These are phyloP conservation scores for Talpa occidentalis DNA, from an alignment of 2,113 vertebrate species.

Conservation along the genomic window DNA sequence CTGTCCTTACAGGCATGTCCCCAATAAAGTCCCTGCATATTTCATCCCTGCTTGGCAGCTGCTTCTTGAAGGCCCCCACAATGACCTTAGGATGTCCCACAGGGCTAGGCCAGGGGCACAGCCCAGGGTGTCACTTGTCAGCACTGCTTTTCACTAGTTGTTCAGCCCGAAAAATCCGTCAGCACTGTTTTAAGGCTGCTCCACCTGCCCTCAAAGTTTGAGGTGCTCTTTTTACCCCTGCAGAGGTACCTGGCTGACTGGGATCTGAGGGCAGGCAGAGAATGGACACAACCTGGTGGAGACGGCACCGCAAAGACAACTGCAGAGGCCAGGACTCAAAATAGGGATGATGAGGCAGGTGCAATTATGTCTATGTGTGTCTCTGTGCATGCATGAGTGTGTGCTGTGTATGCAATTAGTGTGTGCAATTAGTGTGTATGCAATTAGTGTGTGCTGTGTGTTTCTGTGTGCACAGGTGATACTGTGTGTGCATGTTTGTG, in stretches of 20 bases:
- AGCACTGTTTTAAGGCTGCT: neutral
- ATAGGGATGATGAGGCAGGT: neutral
- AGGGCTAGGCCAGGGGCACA: neutral
- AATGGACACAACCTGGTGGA: neutral
- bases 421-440: neutral
- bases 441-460: accelerated
- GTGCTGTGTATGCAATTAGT: neutral
- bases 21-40: neutral
- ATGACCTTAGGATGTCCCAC: neutral
- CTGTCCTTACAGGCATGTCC: neutral
- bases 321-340: neutral
- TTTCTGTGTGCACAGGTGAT: too few species aligned
- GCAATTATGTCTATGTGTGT: neutral
- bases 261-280: neutral
- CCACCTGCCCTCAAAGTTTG: accelerated
- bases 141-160: neutral
- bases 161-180: neutral
- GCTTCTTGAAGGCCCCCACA: accelerated
- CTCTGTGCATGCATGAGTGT: too few species aligned
- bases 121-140: neutral
- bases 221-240: neutral
- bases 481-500: neutral
- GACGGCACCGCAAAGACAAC: neutral
- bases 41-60: neutral
- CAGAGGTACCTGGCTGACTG: neutral